phyloP scores from a whole-genome alignment of 2,113 vertebrate species.

The Progne subis region DNA sequence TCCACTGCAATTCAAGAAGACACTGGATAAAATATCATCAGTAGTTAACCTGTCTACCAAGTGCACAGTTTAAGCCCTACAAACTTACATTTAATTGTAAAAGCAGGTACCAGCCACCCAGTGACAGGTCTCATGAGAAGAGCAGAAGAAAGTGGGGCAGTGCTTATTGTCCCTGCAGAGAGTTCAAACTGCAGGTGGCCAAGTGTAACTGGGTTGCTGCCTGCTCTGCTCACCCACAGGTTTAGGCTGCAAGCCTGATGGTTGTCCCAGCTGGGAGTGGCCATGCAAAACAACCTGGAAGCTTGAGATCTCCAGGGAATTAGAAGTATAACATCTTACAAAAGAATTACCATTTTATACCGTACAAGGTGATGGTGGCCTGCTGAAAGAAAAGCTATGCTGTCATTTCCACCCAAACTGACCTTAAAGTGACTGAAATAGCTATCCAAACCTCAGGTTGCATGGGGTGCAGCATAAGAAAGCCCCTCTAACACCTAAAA shows the following conservation, averaged over 20 bases:
- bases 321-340: neutral
- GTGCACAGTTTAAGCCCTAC: neutral
- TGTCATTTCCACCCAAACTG: neutral
- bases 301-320: neutral
- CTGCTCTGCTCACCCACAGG: neutral
- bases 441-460: neutral
- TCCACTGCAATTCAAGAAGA: neutral
- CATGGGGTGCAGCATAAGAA: neutral
- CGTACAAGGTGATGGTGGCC: rapidly evolving
- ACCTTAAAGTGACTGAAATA: neutral
- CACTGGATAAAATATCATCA: neutral
- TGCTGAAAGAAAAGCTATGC: neutral
- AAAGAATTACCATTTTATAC: neutral
- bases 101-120: neutral
- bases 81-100: neutral
- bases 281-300: neutral
- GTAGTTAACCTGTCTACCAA: neutral
- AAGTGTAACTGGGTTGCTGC: neutral
- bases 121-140: neutral
- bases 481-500: neutral
- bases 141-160: neutral
- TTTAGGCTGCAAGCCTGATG: neutral
- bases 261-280: neutral
- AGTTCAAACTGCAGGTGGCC: rapidly evolving
- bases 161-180: neutral